Base-by-base conservation (phyloP, 1,140 invertebrate genomes). In the Macrotrachela quadricornifera region DNA sequence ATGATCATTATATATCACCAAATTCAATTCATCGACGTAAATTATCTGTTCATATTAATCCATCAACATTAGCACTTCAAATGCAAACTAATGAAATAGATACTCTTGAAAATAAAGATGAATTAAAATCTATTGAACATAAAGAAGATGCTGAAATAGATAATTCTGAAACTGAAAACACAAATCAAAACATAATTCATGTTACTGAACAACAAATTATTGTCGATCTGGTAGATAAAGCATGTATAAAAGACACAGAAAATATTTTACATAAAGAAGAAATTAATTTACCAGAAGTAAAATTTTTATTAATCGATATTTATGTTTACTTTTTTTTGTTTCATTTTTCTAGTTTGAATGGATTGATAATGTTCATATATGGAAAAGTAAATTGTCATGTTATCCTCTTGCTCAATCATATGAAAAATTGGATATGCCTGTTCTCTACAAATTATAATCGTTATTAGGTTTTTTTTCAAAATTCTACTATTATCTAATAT, bases 31-130 rank as follows among this genome's bases (percentile, higher is more conserved):
- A 46, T 38, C 13, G 50, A 36, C 12, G 63, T 14, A 54, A 58
- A 56, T 58, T 85, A 12, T 74, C 79, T 0, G 74, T 84, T 6
- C 77, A 84, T 59, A 75, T 85, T 17, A 62, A 83, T 21, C 83
- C 82, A 0, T 78, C 69, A 4, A 2, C 21, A 30, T 30, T 30
- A 30, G 21, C 21, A 30, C 21, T 30, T 30, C 21, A 4, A 30
- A 30, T 30, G 21, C 2, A 4, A 30, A n/a, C n/a, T n/a, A n/a
- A n/a, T n/a, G n/a, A 30, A 30, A 30, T 4, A 30, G 21, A 2
- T 30, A 30, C 2, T 30, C 3, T 4, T 30, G 3, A 30, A 30
- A 2, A 2, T 30, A 2, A 30, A 30, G 21, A 30, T 30, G 21
- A 30, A 30, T 30, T 30, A 30, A 30, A 4, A 4, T 2, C 21